Evolutionary conservation across 2,113 vertebrate species (phyloP), one percentile per base, ranked within the genome.

Genomic region (Alligator sinensis): DNA sequence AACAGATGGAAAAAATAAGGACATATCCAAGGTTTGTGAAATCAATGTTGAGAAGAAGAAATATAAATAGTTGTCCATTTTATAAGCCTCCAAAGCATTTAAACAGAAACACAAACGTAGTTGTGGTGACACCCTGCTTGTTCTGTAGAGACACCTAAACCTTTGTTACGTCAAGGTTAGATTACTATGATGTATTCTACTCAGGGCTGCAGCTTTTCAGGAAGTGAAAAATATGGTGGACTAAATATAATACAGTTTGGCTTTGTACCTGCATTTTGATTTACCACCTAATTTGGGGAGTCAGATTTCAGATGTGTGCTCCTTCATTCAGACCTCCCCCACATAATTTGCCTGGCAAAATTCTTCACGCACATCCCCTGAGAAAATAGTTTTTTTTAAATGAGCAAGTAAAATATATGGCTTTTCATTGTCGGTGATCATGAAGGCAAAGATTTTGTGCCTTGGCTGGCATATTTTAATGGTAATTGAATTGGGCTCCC

Each of bases 151-250:
- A 47, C n/a, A 54, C 59, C 13, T 34, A 70, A 5, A 21, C 70
- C 57, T 64, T 22, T 9, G 4, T 54, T 72, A 28, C 77, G 18
- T 2, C 1, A 8, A 14, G 59, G 38, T 14, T 2, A 0, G 0
- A 3, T 1, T 24, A 10, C 64, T 25, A 14, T 21, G 19, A 19
- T 9, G 59, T 27, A 18, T 25, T 60, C 21, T 2, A 2, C 0
- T 3, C 63, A 24, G 59, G 21, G n/a, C 34, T 59, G 27, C 77
- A 18, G 21, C 47, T 17, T 47, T 72, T 9, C 68, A 19, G 38
- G 75, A 47, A 11, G 47, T 8, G 25, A 57, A 17, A 64, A 55
- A 24, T 68, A n/a, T 9, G 18, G 27, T 3, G 61, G 59, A 25
- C 12, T 3, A 2, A 18, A 72, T 57, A 25, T 17, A 3, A 18